Percentiles rank a stretch among this genome's conserved stretches.
These are phyloP conservation scores for Hirtodrosophila histrioides DNA, from an alignment of 2,888 invertebrate species.

Conservation along the genomic window DNA sequence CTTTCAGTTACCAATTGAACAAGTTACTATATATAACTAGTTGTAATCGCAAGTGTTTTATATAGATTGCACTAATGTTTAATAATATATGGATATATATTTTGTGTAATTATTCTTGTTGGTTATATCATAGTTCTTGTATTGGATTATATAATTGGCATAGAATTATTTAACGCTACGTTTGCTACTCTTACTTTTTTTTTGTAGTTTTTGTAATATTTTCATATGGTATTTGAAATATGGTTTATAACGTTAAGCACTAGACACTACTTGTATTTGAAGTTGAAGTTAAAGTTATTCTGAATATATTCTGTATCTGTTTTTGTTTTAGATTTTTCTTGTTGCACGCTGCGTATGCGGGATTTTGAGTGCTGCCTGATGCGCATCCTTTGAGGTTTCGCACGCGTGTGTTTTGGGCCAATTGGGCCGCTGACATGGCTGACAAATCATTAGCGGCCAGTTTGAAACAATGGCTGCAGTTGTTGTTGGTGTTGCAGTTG, in stretches of 20 bases:
- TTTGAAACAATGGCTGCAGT: constrained; percentile 51
- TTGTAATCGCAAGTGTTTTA: constrained; percentile 7
- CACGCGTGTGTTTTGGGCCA: constrained; percentile 61
- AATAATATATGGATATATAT: constrained; percentile 16
- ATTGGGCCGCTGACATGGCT: constrained; percentile 44
- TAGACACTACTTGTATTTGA: constrained; percentile 41
- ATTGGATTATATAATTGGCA: constrained; percentile 45
- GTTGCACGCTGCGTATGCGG: constrained; percentile 50
- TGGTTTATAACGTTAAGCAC: constrained; percentile 27
- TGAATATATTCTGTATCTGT: constrained; percentile 9
- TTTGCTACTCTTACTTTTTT: constrained; percentile 20
- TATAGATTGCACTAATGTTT: constrained; percentile 48
- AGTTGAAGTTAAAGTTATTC: constrained; percentile 22
- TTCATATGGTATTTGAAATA: constrained; percentile 18
- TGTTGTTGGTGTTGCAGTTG: constrained; percentile 21
- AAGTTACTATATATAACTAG: constrained; percentile 14
- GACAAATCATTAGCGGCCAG: constrained; percentile 71
- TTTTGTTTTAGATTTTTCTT: not conserved
- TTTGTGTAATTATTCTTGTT: constrained; percentile 23
- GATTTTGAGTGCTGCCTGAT: constrained; percentile 45
- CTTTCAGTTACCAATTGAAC: constrained; percentile 32
- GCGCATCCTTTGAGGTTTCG: constrained; percentile 69
- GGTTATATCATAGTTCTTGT: constrained; percentile 36
- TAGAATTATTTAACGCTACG: constrained; percentile 29
- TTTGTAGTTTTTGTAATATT: constrained; percentile 10